These are phyloP conservation scores for Dasyprocta punctata DNA, from an alignment of 2,113 vertebrate genomes.

Conservation along the genomic window DNA sequence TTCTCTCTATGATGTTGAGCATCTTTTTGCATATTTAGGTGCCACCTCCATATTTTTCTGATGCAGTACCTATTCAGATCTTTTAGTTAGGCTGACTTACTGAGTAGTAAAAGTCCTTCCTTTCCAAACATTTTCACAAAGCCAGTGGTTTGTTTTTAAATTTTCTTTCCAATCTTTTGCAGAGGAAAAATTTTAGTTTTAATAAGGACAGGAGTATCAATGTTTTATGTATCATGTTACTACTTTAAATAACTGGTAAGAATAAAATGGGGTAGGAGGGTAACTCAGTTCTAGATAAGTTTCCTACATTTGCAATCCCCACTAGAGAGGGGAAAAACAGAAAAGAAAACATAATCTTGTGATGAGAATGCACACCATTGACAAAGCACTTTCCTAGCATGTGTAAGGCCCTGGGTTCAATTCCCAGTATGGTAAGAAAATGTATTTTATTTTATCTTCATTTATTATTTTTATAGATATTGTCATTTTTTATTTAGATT, in stretches of 20 bases:
- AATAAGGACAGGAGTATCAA: not conserved
- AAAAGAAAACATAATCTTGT: not conserved
- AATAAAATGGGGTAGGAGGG: not conserved
- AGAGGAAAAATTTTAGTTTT: not conserved
- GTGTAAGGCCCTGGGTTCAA: not conserved
- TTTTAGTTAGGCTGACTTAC: not conserved
- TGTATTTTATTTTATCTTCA: not conserved
- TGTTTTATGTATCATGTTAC: not conserved
- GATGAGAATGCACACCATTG: not conserved
- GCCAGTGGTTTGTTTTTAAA: not conserved
- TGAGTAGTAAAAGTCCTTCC: not conserved
- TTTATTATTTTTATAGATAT: not conserved
- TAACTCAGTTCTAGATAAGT: not conserved
- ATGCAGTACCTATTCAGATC: not conserved
- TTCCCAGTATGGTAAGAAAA: not conserved
- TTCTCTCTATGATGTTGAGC: not conserved
- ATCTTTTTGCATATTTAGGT: slow-evolving; percentile 13
- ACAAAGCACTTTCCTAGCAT: not conserved
- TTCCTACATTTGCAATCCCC: not conserved
- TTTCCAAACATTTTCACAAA: not conserved
- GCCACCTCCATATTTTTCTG: not conserved
- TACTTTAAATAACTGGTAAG: not conserved
- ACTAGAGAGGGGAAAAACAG: not conserved
- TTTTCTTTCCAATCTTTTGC: not conserved
- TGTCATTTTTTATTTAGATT: not conserved